Evolutionary conservation across 2,888 invertebrate species (phyloP).

Genomic region (Galerucella nymphaeae): DNA sequence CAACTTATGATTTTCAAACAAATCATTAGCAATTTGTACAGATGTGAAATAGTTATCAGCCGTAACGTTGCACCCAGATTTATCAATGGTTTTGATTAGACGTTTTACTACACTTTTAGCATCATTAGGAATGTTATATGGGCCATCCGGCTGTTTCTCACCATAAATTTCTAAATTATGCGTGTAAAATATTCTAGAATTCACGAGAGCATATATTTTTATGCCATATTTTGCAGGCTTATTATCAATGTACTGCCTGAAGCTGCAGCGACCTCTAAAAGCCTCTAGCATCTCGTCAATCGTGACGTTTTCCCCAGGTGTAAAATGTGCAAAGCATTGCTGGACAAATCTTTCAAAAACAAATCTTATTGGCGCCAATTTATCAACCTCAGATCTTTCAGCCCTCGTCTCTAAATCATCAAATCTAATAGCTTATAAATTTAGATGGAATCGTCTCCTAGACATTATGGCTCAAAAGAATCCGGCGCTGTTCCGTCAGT

Average conservation of each 20-base stretch:
- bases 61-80: slow-evolving; percentile 44
- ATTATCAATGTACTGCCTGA: too few species aligned
- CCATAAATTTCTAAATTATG: too few species aligned
- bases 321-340: slow-evolving; percentile 37
- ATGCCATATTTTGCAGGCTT: too few species aligned
- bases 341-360: slow-evolving; percentile 42
- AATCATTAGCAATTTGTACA: slow-evolving; percentile 29
- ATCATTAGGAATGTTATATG: slow-evolving; percentile 35
- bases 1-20: slow-evolving; percentile 36
- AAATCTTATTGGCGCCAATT: too few species aligned
- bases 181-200: too few species aligned
- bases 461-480: slow-evolving; percentile 27
- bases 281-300: neutral
- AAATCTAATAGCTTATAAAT: too few species aligned
- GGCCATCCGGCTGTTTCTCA: too few species aligned
- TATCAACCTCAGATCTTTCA: too few species aligned
- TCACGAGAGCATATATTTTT: too few species aligned
- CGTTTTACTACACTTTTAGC: slow-evolving; percentile 41
- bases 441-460: too few species aligned
- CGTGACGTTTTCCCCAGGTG: slow-evolving; percentile 28
- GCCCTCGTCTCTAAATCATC: too few species aligned
- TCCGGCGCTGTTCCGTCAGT: slow-evolving; percentile 50
- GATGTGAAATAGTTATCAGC: slow-evolving; percentile 38
- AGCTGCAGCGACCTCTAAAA: too few species aligned
- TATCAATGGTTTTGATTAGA: slow-evolving; percentile 34